Percentiles rank a stretch among this genome's conserved stretches.
phyloP scores from a whole-genome alignment of 2,113 vertebrate species.

The Upupa epops region DNA sequence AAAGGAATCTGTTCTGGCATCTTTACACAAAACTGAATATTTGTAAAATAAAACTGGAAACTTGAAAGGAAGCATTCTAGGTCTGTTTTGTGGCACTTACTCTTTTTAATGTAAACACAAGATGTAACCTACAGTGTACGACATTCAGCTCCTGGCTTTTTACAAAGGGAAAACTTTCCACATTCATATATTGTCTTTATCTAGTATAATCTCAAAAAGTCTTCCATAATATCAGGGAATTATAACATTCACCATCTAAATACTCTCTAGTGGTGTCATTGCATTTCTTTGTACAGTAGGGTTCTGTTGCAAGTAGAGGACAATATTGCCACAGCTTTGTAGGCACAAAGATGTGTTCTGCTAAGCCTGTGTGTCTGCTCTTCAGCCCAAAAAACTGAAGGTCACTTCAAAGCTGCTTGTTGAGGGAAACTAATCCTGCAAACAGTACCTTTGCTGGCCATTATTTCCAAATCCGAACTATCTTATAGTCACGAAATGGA shows the following conservation, averaged over 20 bases:
- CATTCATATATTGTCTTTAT: background rate
- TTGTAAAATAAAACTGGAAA: background rate
- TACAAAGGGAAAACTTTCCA: background rate
- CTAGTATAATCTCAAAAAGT: slow-evolving; percentile 17
- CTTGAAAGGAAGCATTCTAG: background rate
- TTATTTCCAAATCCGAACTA: slow-evolving; percentile 74
- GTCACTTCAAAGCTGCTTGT: slow-evolving; percentile 69
- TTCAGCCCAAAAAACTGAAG: slow-evolving; percentile 67
- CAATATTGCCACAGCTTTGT: background rate
- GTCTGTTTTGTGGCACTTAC: background rate
- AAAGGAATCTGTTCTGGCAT: background rate
- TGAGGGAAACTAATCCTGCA: slow-evolving; percentile 63
- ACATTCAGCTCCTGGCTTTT: background rate
- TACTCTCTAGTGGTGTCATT: background rate
- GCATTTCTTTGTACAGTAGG: slow-evolving; percentile 11
- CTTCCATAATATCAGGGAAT: slow-evolving; percentile 20
- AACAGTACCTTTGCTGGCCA: slow-evolving; percentile 50
- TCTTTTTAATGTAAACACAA: background rate
- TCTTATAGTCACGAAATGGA: slow-evolving; percentile 77
- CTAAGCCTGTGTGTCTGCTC: slow-evolving; percentile 10
- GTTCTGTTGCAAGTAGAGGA: background rate
- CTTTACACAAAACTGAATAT: background rate
- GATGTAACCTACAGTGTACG: background rate
- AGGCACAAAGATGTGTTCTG: slow-evolving; percentile 31
- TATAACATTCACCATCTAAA: slow-evolving; percentile 25